These are phyloP conservation scores for Sesamia inferens DNA, from an alignment of 2,888 invertebrate genomes.

Conservation along the genomic window DNA sequence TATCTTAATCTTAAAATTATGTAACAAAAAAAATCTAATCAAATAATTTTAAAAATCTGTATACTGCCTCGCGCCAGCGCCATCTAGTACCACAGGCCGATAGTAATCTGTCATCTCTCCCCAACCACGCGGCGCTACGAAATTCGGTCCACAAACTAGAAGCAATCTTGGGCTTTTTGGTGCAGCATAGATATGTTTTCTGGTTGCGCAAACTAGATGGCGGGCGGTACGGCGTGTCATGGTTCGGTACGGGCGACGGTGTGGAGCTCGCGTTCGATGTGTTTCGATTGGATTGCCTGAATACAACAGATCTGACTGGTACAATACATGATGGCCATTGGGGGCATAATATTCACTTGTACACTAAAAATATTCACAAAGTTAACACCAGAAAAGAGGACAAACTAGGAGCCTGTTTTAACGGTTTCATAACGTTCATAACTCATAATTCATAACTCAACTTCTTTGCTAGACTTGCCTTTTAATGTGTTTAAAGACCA, in stretches of 20 bases:
- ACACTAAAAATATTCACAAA: too few species aligned
- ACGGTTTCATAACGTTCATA: too few species aligned
- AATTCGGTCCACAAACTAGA: constrained; percentile 90
- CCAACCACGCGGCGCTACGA: constrained; percentile 96
- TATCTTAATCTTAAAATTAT: constrained; percentile 50
- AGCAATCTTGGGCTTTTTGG: constrained; percentile 84
- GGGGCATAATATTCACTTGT: too few species aligned
- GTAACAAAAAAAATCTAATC: constrained; percentile 43
- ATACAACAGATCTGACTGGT: not conserved
- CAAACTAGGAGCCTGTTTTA: too few species aligned
- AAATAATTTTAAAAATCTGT: constrained; percentile 86
- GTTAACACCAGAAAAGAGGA: too few species aligned
- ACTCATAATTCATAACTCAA: too few species aligned
- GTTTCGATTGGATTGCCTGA: constrained; percentile 72
- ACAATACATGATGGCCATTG: too few species aligned
- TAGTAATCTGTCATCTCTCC: constrained; percentile 92
- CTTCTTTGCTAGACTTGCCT: too few species aligned
- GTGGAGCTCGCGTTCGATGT: constrained; percentile 86
- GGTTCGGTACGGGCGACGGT: constrained; percentile 84
- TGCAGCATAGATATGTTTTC: constrained; percentile 86
- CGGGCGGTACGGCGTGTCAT: constrained; percentile 88
- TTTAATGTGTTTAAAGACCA: too few species aligned
- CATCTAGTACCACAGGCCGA: constrained; percentile 93
- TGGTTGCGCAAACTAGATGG: constrained; percentile 86
- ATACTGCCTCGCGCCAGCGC: constrained; percentile 79